Base-by-base conservation (phyloP, 1,140 invertebrate species). In the Maniola jurtina region DNA sequence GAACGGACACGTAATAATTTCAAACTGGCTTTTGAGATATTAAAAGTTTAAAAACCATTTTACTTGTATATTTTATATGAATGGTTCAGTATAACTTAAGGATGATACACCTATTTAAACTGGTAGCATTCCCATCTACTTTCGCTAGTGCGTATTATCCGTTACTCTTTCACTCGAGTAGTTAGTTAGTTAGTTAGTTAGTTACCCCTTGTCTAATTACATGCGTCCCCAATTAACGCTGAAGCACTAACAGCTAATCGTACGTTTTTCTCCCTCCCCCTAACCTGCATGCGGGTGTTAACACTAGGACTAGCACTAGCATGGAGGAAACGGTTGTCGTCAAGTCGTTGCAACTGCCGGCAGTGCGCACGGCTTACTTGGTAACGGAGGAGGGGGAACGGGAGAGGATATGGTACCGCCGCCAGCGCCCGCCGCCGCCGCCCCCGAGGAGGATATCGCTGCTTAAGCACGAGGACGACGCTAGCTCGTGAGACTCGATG, bases 271-370 rank as follows among this genome's bases (percentile, higher is more conserved):
- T 68, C 42, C 42, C 42, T 11, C 42, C 69, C 62, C 66, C 64
- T 75, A 70, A 77, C 79, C 52, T 78, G 86, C 86, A 89, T 88
- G 84, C 70, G 78, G 77, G 73, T 76, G 72, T 38, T 69, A 70
- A 70, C 54, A 65, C 61, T 76, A 83, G 80, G 70, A 75, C 75
- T 69, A 84, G 83, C 81, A 74, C 80, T 25, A 25, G 25, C 70
- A 70, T 38, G 47, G 84, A 85, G 57, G 82, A 81, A 64, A 75
- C 74, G 36, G 80, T 84, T 11, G 79, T 79, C 42, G 85, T 86
- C 66, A 75, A 70, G 66, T 70, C 81, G 56, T 70, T 84, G 61
- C 77, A 72, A 61, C 80, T 87, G 67, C 84, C 87, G 5, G 75
- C 82, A 61, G 84, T 87, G 25, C 71, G 82, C 34, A 84, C 70